These are phyloP conservation scores for Bradypodion ventrale DNA, from an alignment of 2,797 vertebrate species.

Conservation along the genomic window DNA sequence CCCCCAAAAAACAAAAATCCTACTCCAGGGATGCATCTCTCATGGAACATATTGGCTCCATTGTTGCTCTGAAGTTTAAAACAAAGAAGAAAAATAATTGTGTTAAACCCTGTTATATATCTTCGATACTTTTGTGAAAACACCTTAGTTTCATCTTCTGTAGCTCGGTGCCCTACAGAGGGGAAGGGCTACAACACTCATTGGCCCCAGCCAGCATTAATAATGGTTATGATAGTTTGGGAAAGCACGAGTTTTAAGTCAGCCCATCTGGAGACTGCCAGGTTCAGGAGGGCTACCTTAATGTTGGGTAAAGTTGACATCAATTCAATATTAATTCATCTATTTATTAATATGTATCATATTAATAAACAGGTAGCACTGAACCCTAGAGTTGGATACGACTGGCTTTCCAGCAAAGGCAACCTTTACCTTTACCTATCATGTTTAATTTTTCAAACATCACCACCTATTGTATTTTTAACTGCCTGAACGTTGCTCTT, in stretches of 20 bases:
- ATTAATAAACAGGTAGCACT: no score
- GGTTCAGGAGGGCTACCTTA: not conserved
- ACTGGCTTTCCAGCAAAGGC: no score
- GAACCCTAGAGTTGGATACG: no score
- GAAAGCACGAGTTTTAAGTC: no score
- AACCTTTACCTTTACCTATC: no score
- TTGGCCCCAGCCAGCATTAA: not conserved
- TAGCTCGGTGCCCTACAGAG: not conserved
- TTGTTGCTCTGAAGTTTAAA: not conserved
- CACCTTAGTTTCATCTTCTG: not conserved
- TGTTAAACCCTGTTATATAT: not conserved
- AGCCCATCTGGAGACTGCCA: no score
- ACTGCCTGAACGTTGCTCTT: no score
- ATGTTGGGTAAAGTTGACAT: not conserved
- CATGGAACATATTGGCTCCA: not conserved
- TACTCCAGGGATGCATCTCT: not conserved
- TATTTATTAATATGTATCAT: not conserved
- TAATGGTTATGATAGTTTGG: no score
- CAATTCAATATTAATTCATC: constrained; percentile 23
- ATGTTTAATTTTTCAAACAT: no score
- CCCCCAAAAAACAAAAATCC: not conserved
- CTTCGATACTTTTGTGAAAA: not conserved
- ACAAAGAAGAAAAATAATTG: no score
- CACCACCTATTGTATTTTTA: no score
- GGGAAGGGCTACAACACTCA: not conserved